Evolutionary conservation across 2,113 vertebrate species (phyloP).

Genomic region (Gopherus evgoodei): DNA sequence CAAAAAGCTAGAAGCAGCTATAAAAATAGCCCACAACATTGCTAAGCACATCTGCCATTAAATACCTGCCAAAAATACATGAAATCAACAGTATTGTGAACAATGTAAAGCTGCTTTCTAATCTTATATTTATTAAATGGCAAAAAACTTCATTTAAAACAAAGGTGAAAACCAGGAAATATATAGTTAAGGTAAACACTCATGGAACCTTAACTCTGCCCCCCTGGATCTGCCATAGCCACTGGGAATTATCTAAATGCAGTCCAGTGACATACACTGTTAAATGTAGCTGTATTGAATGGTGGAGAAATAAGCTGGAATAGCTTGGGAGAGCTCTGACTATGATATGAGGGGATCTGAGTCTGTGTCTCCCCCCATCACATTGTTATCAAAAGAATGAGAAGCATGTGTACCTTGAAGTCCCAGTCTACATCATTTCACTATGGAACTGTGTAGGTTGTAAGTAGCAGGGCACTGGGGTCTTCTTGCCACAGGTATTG

Average conservation of each 20-base stretch:
- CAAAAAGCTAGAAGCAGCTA: conserved; percentile 69
- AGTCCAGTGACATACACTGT: not conserved
- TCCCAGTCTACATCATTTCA: not conserved
- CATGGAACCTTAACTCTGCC: not conserved
- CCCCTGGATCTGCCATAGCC: not conserved
- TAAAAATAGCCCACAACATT: conserved; percentile 45
- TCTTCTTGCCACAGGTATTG: too few species aligned
- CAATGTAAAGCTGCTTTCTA: conserved; percentile 34
- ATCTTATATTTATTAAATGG: conserved; percentile 39
- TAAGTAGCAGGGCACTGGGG: too few species aligned
- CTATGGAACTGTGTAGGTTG: too few species aligned
- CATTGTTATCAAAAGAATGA: not conserved
- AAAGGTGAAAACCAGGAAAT: not conserved
- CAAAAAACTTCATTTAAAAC: not conserved
- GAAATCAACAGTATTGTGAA: conserved; percentile 64
- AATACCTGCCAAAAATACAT: conserved; percentile 58
- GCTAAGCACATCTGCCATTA: conserved; percentile 64
- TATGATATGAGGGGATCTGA: too few species aligned
- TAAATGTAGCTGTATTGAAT: not conserved
- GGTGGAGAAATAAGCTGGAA: too few species aligned
- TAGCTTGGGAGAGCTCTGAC: too few species aligned
- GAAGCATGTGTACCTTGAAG: not conserved
- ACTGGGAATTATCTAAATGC: not conserved
- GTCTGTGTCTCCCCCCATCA: too few species aligned
- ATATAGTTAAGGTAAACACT: not conserved